Evolutionary conservation across 2,888 invertebrate genomes (phyloP), one percentile per base, ranked within the genome.

Genomic region (Geophilus truncorum): DNA sequence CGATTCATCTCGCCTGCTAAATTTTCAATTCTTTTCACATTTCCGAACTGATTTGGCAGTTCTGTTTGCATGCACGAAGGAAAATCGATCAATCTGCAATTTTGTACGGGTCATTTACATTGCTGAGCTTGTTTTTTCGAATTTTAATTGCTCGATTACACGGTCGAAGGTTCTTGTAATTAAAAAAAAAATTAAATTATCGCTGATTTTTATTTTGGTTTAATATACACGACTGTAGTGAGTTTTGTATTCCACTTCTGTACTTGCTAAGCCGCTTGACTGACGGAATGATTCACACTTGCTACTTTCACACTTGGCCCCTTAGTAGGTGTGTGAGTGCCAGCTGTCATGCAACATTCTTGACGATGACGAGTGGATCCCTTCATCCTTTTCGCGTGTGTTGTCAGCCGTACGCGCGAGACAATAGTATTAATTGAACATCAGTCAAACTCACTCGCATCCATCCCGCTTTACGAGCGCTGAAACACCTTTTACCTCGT

Each of bases 291-390:
- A 70, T 70, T 70, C 70, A 70, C 70, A 70, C 70, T 70, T 70
- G 70, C 70, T n/a, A 70, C 70, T 70, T 70, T 70, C 70, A 70
- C 70, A 70, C 70, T 70, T 70, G 70, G 70, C 70, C 70, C 70
- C 70, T 45, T 51, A 28, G 62, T 70, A 70, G 70, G 70, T 70
- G 70, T 62, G 57, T 70, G 70, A 70, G 70, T 70, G 70, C 70
- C 70, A 70, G 70, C 70, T 70, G 70, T 70, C 70, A 70, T 28
- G 70, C 70, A 70, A 70, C 70, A 70, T 70, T 70, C 70, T 70
- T 70, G 70, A 70, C 28, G 70, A 70, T 70, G 25, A 70, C 70
- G 70, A 70, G 70, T 70, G 70, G 70, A 70, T 23, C 70, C 70
- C 70, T 28, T 70, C 25, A 70, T 10, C 70, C 28, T 70, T 70